Conservation (phyloP, 2,113 vertebrate species). For the Condylura cristata region DNA sequence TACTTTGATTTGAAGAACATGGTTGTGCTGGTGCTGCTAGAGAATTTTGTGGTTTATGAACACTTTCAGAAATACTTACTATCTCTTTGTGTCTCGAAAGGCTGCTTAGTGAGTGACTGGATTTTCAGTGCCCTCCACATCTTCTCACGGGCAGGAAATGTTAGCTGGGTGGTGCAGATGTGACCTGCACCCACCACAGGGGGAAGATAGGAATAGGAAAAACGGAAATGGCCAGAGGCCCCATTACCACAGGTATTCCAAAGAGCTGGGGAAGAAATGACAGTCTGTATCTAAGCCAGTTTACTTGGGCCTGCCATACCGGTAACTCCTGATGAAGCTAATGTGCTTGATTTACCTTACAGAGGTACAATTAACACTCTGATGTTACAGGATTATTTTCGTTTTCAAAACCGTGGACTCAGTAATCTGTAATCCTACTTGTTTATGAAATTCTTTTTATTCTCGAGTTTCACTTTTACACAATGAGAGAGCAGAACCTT, state of each 20-base stretch:
- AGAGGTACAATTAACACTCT: background rate
- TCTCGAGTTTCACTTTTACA: background rate
- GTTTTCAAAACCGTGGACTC: background rate
- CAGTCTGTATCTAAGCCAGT: background rate
- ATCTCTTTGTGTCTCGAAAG: background rate
- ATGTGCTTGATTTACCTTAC: background rate
- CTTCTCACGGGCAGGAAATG: background rate
- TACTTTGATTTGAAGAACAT: background rate
- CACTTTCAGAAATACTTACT: background rate
- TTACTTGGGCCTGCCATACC: background rate
- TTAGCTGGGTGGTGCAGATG: background rate
- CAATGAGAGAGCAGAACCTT: background rate
- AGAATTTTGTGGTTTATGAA: background rate
- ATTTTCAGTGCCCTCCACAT: background rate
- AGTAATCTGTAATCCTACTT: background rate
- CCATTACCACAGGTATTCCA: background rate
- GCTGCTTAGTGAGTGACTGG: background rate
- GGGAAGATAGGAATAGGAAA: background rate
- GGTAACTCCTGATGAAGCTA: background rate
- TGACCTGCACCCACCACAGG: background rate
- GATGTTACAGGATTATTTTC: background rate
- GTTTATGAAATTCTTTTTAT: background rate
- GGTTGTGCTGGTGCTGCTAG: background rate
- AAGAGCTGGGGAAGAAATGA: background rate
- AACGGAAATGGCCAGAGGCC: background rate